These are phyloP conservation scores for Drosophila rufa DNA, from an alignment of 1,140 invertebrate genomes.

Conservation along the genomic window DNA sequence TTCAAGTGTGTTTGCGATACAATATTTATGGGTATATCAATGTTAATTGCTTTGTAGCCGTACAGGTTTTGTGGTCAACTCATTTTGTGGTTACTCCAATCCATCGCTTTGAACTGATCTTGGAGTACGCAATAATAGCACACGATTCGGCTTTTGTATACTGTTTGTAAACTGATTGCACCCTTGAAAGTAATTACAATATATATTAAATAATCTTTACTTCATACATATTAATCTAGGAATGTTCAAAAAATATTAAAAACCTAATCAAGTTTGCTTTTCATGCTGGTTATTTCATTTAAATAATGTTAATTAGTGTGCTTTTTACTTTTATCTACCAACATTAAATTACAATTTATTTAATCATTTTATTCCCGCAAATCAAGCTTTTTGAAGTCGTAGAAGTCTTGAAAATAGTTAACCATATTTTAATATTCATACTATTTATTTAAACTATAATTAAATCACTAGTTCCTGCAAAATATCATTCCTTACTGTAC, in stretches of 20 bases:
- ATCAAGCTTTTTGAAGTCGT: too few species aligned
- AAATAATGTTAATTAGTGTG: neutral
- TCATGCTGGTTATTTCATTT: neutral
- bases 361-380: too few species aligned
- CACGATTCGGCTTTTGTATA: conserved; percentile 4
- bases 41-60: conserved; percentile 43
- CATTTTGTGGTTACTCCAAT: conserved; percentile 42
- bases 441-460: neutral
- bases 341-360: too few species aligned
- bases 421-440: too few species aligned
- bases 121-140: conserved; percentile 17
- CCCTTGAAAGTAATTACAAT: conserved; percentile 15
- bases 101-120: conserved; percentile 10
- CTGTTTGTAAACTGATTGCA: neutral
- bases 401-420: too few species aligned
- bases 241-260: neutral
- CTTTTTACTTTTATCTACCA: neutral
- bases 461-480: neutral
- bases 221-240: neutral
- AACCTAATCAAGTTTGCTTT: too few species aligned
- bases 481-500: neutral
- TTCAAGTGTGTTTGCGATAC: conserved; percentile 28
- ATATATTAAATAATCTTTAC: too few species aligned
- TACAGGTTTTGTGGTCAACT: conserved; percentile 25
- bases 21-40: conserved; percentile 58